phyloP scores from a whole-genome alignment of 2,113 vertebrate species.

The Alligator mississippiensis region DNA sequence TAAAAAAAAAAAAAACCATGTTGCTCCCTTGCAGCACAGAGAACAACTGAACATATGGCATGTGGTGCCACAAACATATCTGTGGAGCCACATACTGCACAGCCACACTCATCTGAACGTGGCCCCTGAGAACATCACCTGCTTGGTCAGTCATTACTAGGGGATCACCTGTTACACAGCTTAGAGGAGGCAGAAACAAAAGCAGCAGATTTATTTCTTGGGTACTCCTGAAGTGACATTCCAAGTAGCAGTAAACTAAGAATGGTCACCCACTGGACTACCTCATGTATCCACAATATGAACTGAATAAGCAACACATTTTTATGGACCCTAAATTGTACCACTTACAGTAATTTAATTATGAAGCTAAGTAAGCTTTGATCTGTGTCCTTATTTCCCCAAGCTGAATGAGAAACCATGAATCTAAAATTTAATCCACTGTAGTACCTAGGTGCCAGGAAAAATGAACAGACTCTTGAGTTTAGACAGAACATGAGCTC shows the following conservation, averaged over 20 bases:
- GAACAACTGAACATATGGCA: too few species aligned
- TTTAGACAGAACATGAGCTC: background rate
- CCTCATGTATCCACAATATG: accelerated
- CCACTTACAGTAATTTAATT: background rate
- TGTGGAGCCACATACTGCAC: too few species aligned
- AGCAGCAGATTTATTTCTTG: background rate
- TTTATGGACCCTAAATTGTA: background rate
- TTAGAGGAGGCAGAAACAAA: background rate
- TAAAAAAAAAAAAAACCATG: too few species aligned
- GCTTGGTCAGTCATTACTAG: too few species aligned
- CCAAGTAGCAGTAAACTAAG: background rate
- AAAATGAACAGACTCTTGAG: background rate
- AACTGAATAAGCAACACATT: background rate
- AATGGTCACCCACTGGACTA: background rate
- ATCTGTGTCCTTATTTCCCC: background rate
- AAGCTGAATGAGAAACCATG: background rate
- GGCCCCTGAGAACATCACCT: too few species aligned
- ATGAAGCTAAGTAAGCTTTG: background rate
- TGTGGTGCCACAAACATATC: too few species aligned
- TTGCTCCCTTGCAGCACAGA: too few species aligned
- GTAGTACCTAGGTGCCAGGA: background rate
- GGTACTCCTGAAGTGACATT: background rate
- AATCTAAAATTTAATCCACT: background rate
- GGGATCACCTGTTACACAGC: background rate
- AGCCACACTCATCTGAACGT: too few species aligned